Evolutionary conservation across 2,888 invertebrate species (phyloP).

Genomic region (Eugnorisma glareosa): DNA sequence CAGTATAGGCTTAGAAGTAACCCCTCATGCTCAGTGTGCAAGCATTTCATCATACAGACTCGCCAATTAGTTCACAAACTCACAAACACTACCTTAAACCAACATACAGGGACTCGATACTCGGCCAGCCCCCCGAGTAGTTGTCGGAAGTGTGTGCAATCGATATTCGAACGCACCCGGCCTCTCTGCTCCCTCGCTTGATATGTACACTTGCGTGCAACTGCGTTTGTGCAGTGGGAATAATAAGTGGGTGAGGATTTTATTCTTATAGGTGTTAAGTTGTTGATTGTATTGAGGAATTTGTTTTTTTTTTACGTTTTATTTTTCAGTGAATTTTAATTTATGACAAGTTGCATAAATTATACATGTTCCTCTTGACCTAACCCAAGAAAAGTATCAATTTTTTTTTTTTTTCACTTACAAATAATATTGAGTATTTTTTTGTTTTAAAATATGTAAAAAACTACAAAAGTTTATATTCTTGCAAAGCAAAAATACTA

Average conservation of each 20-base stretch:
- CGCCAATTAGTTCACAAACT: constrained; percentile 22
- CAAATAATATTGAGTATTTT: too few species aligned
- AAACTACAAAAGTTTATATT: background rate
- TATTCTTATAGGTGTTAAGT: constrained; percentile 16
- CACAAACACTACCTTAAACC: constrained; percentile 26
- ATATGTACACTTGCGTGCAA: constrained; percentile 49
- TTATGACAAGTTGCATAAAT: background rate
- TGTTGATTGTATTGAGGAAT: background rate
- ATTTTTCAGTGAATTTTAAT: too few species aligned
- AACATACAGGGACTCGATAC: constrained; percentile 20
- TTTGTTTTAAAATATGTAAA: background rate
- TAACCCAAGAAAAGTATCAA: background rate
- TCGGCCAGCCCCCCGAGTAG: constrained; percentile 35
- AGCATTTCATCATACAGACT: constrained; percentile 24
- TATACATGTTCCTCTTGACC: background rate
- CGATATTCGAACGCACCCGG: constrained; percentile 71
- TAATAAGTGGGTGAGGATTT: background rate
- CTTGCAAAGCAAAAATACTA: background rate
- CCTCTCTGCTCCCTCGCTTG: constrained; percentile 40
- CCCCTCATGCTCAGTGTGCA: constrained; percentile 18
- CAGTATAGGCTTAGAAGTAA: background rate
- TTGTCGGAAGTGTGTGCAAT: constrained; percentile 78
- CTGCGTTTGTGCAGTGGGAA: constrained; percentile 1
- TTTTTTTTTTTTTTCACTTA: background rate
- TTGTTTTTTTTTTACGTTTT: background rate